These are phyloP conservation scores for Spinus olivaceus DNA, from an alignment of 2,797 vertebrate genomes.

Conservation along the genomic window DNA sequence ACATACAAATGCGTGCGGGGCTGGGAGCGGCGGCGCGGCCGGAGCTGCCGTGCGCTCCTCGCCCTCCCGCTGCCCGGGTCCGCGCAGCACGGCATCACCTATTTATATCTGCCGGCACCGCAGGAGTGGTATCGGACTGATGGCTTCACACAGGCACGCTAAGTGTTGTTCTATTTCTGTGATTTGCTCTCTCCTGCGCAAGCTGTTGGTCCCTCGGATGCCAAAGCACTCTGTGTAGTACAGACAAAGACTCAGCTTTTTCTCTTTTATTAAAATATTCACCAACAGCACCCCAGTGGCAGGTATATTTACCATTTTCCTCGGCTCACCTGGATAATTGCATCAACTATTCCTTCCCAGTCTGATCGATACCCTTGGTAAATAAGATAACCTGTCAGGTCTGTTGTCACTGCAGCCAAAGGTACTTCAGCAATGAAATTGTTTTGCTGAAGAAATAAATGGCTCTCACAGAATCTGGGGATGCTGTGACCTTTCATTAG, in stretches of 20 bases:
- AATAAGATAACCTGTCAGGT: neutral
- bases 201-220: neutral
- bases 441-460: neutral
- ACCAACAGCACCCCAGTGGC: neutral
- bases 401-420: neutral
- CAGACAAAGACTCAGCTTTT: neutral
- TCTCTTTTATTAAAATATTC: neutral
- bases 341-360: neutral
- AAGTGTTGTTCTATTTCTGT: conserved; percentile 19
- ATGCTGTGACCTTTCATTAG: conserved; percentile 18
- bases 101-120: conserved; percentile 25
- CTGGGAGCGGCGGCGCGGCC: neutral
- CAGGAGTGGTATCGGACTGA: neutral
- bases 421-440: neutral
- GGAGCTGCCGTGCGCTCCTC: neutral
- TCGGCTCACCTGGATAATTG: neutral
- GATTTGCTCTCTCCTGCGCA: neutral
- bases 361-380: neutral
- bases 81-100: neutral
- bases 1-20: neutral
- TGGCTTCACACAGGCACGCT: neutral
- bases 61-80: neutral
- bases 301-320: neutral
- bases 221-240: neutral
- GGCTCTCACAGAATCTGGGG: neutral